These are phyloP conservation scores for Salvator merianae DNA, from an alignment of 2,113 vertebrate genomes.

Conservation along the genomic window DNA sequence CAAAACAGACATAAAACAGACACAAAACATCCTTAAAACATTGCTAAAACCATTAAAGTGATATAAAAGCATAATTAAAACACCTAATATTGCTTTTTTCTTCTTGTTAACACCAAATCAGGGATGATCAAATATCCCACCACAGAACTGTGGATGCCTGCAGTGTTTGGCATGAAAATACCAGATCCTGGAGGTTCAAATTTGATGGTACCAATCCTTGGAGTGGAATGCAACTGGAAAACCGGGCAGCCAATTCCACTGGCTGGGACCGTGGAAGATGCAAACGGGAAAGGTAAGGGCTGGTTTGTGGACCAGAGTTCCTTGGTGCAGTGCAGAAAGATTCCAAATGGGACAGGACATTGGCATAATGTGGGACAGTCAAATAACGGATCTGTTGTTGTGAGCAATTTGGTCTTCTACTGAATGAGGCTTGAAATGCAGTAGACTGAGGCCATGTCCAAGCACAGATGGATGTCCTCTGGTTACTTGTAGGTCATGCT, in stretches of 20 bases:
- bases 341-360: background rate
- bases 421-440: too few species aligned
- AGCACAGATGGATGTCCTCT: background rate
- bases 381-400: background rate
- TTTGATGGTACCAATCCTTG: slow-evolving; percentile 84
- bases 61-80: too few species aligned
- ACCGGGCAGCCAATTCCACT: slow-evolving; percentile 72
- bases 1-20: too few species aligned
- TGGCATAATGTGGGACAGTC: background rate
- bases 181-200: slow-evolving; percentile 86
- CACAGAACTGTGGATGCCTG: slow-evolving; percentile 76
- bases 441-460: too few species aligned
- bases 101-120: slow-evolving; percentile 44
- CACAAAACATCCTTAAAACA: too few species aligned
- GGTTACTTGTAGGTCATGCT: slow-evolving; percentile 77
- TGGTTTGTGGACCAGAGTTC: background rate
- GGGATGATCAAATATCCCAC: slow-evolving; percentile 78
- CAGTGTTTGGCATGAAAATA: slow-evolving; percentile 86
- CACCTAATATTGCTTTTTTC: background rate
- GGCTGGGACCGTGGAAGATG: slow-evolving; percentile 88
- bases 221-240: slow-evolving; percentile 74
- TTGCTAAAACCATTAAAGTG: too few species aligned
- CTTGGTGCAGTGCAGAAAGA: background rate
- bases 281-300: slow-evolving; percentile 80
- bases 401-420: background rate